Evolutionary conservation across 2,888 invertebrate species (phyloP), one percentile per base, ranked within the genome.

Genomic region (Ophion obscuratus): DNA sequence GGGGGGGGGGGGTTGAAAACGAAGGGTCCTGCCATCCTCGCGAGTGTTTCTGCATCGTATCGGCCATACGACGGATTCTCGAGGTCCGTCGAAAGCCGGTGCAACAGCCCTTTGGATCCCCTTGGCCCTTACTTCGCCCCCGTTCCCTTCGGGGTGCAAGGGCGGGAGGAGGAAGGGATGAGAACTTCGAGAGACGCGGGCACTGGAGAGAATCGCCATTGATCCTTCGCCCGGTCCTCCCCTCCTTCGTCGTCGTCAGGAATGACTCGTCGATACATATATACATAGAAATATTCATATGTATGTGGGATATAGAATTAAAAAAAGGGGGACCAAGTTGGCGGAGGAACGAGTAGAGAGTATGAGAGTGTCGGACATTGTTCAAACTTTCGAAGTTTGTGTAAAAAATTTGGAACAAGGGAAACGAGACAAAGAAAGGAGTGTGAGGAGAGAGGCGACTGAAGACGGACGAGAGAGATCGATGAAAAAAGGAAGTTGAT

Each of bases 41-140:
- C 47, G 77, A 76, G 79, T 79, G 85, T 85, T 80, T 77, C 74
- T 59, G 66, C 75, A 79, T 79, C 76, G 44, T 83, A 80, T 85
- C 83, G 81, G 81, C 86, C 83, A 86, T 84, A 82, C 79, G 86
- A 82, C 84, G 68, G 86, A 84, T 84, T 85, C 87, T 85, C 83
- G 76, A 77, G 77, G 85, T 81, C 80, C 83, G 83, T 77, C 74
- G 85, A 73, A 68, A 71, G 70, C 74, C 74, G 59, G 61, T 31
- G 73, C 83, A 80, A 80, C 70, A 85, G 83, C 83, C 85, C 85
- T 85, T 81, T 74, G 77, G 81, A 64, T 76, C 64, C 68, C 40
- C 10, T 27, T 31, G 53, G 14, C 53, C 47, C n/a, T 47, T 14
- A 0, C 47, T 10, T 11, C 47, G 3, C 47, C 47, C 47, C 2